Evolutionary conservation across 2,888 invertebrate species (phyloP).

Genomic region (Hirtodrosophila duncani): DNA sequence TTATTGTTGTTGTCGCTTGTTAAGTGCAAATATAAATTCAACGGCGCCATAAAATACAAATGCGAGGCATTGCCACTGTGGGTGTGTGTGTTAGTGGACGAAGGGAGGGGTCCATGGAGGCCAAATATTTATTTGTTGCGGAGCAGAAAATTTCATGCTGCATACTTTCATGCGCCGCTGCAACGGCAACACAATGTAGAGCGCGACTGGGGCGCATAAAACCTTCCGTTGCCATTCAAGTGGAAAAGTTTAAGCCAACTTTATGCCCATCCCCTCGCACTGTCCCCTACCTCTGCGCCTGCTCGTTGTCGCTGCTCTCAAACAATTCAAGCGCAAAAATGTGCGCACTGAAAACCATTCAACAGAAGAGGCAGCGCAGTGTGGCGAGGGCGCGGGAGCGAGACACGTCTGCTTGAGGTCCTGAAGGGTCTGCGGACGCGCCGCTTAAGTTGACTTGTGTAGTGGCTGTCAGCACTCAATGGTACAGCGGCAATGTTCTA

Average conservation of each 20-base stretch:
- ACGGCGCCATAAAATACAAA: slow-evolving; percentile 56
- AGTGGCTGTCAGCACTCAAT: slow-evolving; percentile 37
- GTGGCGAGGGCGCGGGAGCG: background rate
- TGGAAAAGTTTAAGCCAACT: slow-evolving; percentile 71
- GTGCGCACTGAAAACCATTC: slow-evolving; percentile 47
- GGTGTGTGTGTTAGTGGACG: background rate
- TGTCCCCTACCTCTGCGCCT: background rate
- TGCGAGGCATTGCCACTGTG: slow-evolving; percentile 15
- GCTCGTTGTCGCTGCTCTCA: slow-evolving; percentile 6
- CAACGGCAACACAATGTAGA: slow-evolving; percentile 53
- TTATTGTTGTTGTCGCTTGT: slow-evolving; percentile 32
- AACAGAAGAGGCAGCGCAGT: slow-evolving; percentile 21
- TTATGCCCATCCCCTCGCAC: slow-evolving; percentile 14
- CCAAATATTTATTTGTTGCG: slow-evolving; percentile 69
- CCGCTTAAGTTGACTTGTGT: slow-evolving; percentile 39
- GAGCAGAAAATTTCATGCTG: slow-evolving; percentile 60
- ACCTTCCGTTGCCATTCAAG: slow-evolving; percentile 70
- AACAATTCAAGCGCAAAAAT: slow-evolving; percentile 46
- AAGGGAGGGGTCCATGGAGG: slow-evolving; percentile 9
- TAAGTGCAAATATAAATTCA: slow-evolving; percentile 70
- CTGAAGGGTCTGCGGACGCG: slow-evolving; percentile 16
- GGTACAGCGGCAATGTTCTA: slow-evolving; percentile 10
- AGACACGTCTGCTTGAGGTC: too few relatives aligned
- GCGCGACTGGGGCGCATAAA: slow-evolving; percentile 49
- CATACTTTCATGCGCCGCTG: slow-evolving; percentile 67